A percentile compares a stretch with the other conserved stretches of the same genome.
Conservation (phyloP, 2,113 vertebrate species). For the Otis tarda region DNA sequence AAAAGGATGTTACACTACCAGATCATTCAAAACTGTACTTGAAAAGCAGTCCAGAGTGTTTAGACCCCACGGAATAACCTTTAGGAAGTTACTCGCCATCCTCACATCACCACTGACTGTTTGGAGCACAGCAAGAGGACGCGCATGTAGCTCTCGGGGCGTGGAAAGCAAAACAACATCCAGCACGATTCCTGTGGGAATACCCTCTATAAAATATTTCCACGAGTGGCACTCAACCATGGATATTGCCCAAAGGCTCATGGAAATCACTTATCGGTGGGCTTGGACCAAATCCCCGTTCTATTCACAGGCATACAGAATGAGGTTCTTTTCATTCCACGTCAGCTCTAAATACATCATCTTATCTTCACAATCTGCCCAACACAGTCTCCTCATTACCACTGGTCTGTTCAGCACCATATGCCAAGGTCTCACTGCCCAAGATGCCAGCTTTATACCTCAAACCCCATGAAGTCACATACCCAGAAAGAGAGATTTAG, state of each 20-base stretch:
- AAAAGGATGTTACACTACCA: not conserved
- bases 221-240: fast-evolving
- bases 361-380: not conserved
- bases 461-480: not conserved
- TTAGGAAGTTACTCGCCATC: not conserved
- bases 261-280: not conserved
- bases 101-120: not conserved
- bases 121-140: not conserved
- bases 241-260: not conserved
- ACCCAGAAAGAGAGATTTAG: not conserved
- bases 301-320: not conserved
- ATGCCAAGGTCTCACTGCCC: not conserved
- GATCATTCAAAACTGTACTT: not conserved
- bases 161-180: not conserved
- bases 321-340: not conserved
- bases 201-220: not conserved
- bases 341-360: not conserved
- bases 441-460: not conserved
- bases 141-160: not conserved
- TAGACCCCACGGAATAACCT: not conserved
- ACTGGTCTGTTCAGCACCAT: not conserved
- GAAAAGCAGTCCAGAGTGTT: not conserved
- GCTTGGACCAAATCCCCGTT: not conserved
- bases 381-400: not conserved
- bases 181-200: not conserved